phyloP scores from a whole-genome alignment of 2,797 vertebrate genomes.

The Pangasius mekongensis region DNA sequence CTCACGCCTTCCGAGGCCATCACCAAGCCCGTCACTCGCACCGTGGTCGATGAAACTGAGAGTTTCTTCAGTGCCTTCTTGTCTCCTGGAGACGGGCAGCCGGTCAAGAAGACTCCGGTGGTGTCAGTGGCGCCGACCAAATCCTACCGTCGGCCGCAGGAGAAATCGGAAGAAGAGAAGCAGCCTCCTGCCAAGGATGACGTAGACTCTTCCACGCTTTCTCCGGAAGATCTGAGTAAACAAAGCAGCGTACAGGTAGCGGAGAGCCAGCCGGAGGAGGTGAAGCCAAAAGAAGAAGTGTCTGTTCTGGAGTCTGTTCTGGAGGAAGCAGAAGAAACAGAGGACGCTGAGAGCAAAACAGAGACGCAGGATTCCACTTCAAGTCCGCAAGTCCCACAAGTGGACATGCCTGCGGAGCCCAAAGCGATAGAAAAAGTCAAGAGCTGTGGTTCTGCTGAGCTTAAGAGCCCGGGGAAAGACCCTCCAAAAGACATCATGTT shows the following conservation, averaged over 20 bases:
- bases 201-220: constrained; percentile 58
- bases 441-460: constrained; percentile 55
- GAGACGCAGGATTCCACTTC: constrained; percentile 49
- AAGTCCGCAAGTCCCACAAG: constrained; percentile 53
- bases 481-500: constrained; percentile 78
- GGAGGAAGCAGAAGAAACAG: constrained; percentile 28
- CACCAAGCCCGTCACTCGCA: constrained; percentile 93
- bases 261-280: constrained; percentile 62
- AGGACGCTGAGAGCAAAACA: constrained; percentile 15
- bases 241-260: constrained; percentile 41
- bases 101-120: constrained; percentile 78
- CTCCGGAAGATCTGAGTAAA: constrained; percentile 46
- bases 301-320: constrained; percentile 49
- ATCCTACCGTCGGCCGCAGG: constrained; percentile 83
- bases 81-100: constrained; percentile 78
- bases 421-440: constrained; percentile 52
- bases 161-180: constrained; percentile 77
- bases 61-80: constrained; percentile 98
- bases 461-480: constrained; percentile 62
- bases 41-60: constrained; percentile 92
- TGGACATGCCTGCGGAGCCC: constrained; percentile 44
- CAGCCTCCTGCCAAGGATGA: constrained; percentile 56
- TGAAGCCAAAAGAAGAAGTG: constrained; percentile 57
- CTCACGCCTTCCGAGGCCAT: constrained; percentile 87
- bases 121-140: constrained; percentile 92